These are phyloP conservation scores for Notothenia coriiceps DNA, from an alignment of 2,113 vertebrate genomes.

Conservation along the genomic window DNA sequence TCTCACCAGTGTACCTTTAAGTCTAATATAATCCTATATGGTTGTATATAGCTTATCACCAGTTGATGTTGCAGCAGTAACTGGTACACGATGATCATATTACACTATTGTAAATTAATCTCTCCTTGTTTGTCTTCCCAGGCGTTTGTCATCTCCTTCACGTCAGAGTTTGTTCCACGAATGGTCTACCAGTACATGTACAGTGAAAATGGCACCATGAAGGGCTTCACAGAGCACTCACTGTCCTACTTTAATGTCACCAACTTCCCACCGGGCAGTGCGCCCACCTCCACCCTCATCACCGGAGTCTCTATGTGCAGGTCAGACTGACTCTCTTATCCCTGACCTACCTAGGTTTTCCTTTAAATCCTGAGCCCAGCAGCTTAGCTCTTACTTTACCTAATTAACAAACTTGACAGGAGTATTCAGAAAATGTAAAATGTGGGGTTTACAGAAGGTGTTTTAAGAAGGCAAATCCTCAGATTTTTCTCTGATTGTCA, in stretches of 20 bases:
- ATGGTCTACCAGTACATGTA: constrained; percentile 96
- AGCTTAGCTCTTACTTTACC: constrained; percentile 41
- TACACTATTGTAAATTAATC: not conserved
- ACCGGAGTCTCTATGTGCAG: constrained; percentile 92
- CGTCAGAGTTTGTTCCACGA: constrained; percentile 96
- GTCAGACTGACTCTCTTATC: constrained; percentile 78
- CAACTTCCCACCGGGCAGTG: constrained; percentile 90
- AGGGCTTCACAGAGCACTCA: constrained; percentile 95
- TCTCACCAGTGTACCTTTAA: not conserved
- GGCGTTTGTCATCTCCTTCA: constrained; percentile 98
- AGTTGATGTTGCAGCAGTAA: not conserved
- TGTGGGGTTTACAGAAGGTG: constrained; percentile 21
- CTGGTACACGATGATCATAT: not conserved
- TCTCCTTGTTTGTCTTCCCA: constrained; percentile 62
- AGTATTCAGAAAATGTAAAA: constrained; percentile 30
- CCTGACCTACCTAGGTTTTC: constrained; percentile 39
- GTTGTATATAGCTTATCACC: not conserved
- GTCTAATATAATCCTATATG: too few species aligned
- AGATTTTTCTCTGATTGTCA: not conserved
- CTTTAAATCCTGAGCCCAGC: constrained; percentile 36
- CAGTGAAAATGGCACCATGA: constrained; percentile 93
- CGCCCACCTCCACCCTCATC: constrained; percentile 88
- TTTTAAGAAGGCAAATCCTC: constrained; percentile 9
- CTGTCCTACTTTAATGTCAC: constrained; percentile 97
- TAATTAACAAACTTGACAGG: constrained; percentile 8